Conservation (phyloP, 1,140 invertebrate genomes). For the Melanaphis sacchari region DNA sequence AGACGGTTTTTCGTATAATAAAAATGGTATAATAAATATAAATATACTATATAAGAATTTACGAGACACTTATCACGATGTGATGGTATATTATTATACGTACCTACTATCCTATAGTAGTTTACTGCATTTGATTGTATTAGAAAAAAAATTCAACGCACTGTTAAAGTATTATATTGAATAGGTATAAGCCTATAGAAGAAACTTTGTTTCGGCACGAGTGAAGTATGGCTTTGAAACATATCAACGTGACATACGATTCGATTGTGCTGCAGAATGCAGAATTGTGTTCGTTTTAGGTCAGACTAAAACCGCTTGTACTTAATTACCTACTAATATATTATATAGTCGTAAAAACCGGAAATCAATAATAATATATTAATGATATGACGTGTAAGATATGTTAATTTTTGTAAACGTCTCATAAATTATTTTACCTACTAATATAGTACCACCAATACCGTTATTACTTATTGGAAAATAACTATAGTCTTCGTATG, state of each 20-base stretch:
- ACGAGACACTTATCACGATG: background rate
- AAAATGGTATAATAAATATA: too few species aligned
- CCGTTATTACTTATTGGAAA: background rate
- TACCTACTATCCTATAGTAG: background rate
- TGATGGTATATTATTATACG: background rate
- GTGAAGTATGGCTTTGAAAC: background rate
- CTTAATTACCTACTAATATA: background rate
- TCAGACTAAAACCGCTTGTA: background rate
- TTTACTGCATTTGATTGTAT: background rate
- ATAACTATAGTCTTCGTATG: background rate
- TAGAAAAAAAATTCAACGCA: background rate
- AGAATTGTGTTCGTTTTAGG: conserved; percentile 1
- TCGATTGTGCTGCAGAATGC: background rate
- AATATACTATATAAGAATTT: background rate
- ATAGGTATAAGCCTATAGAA: background rate
- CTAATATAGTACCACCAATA: background rate
- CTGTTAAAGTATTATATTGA: background rate
- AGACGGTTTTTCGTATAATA: background rate
- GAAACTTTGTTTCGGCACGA: background rate
- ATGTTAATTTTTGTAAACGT: background rate
- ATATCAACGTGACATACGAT: background rate
- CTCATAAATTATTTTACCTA: conserved; percentile 1
- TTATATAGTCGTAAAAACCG: background rate
- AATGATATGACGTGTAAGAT: background rate
- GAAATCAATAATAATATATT: background rate